phyloP scores from a whole-genome alignment of 2,797 vertebrate genomes.

The Microctenopoma lineatum region DNA sequence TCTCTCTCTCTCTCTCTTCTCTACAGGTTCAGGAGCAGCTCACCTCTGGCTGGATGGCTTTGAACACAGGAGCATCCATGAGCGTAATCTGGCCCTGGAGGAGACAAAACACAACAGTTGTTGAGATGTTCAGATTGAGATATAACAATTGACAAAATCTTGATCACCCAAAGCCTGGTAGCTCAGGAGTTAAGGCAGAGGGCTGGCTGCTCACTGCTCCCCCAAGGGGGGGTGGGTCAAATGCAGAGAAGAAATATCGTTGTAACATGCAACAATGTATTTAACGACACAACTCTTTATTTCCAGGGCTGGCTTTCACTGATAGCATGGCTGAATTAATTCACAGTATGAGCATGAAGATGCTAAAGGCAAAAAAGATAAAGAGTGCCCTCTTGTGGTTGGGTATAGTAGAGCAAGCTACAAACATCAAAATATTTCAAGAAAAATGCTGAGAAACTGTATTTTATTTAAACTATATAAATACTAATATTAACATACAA shows the following conservation, averaged over 20 bases:
- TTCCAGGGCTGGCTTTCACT: background rate
- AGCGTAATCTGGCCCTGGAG: conserved; percentile 96
- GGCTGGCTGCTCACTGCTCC: no score
- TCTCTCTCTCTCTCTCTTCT: background rate
- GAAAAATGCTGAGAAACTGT: background rate
- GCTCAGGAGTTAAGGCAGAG: no score
- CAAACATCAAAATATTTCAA: background rate
- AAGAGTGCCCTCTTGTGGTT: conserved; percentile 67
- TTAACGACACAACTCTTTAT: background rate
- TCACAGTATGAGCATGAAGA: background rate
- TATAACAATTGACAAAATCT: background rate
- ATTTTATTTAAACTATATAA: background rate
- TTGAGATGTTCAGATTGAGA: conserved; percentile 3
- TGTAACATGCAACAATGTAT: no score
- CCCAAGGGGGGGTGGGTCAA: no score
- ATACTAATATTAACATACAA: no score
- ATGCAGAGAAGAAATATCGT: no score
- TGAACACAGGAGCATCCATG: conserved; percentile 98
- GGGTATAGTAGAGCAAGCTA: background rate
- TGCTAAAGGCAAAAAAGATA: conserved; percentile 2
- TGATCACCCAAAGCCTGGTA: no score
- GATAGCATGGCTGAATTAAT: background rate
- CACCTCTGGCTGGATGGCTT: conserved; percentile 98
- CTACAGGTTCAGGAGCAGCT: conserved; percentile 56
- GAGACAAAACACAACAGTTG: conserved; percentile 37